Conservation (phyloP, 2,888 invertebrate genomes). For the Chaetoderma sp. region DNA sequence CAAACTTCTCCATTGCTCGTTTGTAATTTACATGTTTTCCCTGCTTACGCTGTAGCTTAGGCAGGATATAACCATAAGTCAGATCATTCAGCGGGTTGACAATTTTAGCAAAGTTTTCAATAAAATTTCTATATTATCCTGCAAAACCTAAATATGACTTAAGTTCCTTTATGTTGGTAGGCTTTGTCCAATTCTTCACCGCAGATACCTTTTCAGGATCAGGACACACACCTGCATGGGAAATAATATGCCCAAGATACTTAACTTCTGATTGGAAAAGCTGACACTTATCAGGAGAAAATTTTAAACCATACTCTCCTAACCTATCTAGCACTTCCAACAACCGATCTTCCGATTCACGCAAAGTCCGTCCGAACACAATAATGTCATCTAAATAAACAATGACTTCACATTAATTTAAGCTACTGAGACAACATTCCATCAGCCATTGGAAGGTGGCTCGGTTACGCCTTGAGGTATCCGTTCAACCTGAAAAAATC, state of each 20-base stretch:
- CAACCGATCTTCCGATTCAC: neutral
- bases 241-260: slow-evolving; percentile 7
- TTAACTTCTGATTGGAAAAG: neutral
- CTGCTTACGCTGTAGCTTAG: too few species aligned
- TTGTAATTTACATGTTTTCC: too few species aligned
- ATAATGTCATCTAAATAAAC: slow-evolving; percentile 19
- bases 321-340: slow-evolving; percentile 5
- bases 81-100: too few species aligned
- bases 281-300: slow-evolving; percentile 5
- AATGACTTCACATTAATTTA: neutral
- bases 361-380: neutral
- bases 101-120: too few species aligned
- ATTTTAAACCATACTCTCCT: neutral
- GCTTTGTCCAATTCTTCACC: neutral
- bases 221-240: neutral
- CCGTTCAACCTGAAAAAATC: slow-evolving; percentile 1
- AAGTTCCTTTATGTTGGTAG: neutral
- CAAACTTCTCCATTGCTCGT: too few species aligned
- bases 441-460: slow-evolving; percentile 10
- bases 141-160: too few species aligned
- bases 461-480: slow-evolving; percentile 4
- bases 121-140: too few species aligned
- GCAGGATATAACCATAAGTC: too few species aligned
- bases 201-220: neutral
- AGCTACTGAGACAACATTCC: slow-evolving; percentile 1